Conservation (phyloP, 2,113 vertebrate genomes). For the Xerus inauris region DNA sequence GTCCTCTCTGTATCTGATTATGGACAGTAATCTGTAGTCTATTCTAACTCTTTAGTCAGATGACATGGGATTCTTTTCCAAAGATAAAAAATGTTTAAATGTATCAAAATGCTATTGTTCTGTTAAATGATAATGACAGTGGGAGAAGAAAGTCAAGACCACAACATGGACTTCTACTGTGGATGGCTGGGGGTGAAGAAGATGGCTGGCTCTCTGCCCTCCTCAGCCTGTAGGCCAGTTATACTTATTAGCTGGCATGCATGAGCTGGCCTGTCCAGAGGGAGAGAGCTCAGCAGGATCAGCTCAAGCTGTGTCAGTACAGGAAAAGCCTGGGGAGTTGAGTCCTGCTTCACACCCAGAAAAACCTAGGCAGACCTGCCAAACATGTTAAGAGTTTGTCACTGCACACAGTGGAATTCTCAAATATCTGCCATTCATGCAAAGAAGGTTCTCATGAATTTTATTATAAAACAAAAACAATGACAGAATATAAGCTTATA, state of each 20-base stretch:
- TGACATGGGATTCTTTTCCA: background rate
- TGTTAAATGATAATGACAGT: background rate
- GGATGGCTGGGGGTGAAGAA: background rate
- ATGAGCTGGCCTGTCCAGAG: background rate
- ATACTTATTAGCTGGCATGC: background rate
- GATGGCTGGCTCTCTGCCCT: background rate
- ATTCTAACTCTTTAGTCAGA: background rate
- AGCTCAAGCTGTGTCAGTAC: background rate
- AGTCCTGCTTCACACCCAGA: background rate
- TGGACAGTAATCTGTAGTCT: background rate
- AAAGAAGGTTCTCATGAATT: constrained; percentile 19
- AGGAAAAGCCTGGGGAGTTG: background rate
- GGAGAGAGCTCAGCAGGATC: background rate
- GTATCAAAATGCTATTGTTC: background rate
- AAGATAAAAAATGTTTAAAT: background rate
- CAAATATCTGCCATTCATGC: background rate
- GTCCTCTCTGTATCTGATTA: background rate
- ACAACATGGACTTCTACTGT: background rate
- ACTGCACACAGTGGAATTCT: background rate
- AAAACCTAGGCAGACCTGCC: background rate
- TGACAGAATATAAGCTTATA: background rate
- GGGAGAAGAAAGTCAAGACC: background rate
- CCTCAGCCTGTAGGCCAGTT: background rate
- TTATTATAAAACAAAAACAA: constrained; percentile 59
- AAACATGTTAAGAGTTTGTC: background rate